Percentiles rank a stretch among this genome's conserved stretches.
Evolutionary conservation across 2,797 vertebrate species (phyloP).

Genomic region (Rhinichthys osculus): DNA sequence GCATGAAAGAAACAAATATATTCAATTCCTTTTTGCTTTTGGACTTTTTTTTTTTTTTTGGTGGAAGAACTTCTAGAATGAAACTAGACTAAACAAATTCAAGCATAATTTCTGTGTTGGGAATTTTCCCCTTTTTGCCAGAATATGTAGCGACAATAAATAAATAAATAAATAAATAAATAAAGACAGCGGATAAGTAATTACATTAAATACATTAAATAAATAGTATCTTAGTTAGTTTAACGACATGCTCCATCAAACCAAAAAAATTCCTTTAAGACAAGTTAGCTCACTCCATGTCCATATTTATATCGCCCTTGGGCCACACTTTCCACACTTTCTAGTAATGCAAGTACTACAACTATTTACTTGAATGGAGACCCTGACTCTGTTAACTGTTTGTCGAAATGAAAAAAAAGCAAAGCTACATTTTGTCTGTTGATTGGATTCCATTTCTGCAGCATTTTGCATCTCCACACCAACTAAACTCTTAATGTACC

Average conservation of each 20-base stretch:
- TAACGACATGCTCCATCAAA: neutral
- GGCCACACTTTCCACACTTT: neutral
- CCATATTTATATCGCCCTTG: neutral
- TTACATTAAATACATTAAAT: too few relatives aligned
- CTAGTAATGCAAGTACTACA: neutral
- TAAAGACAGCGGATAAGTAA: too few relatives aligned
- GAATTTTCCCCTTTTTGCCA: neutral
- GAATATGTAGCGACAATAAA: neutral
- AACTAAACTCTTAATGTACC: neutral
- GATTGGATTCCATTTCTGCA: neutral
- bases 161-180: too few relatives aligned
- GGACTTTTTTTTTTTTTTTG: neutral
- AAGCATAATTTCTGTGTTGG: neutral
- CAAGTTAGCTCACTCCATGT: neutral
- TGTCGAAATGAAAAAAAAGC: neutral
- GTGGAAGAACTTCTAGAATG: neutral
- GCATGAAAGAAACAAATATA: too few relatives aligned
- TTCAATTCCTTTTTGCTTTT: neutral
- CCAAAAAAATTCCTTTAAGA: neutral
- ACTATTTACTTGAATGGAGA: neutral
- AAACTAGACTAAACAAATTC: neutral
- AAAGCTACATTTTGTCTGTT: neutral
- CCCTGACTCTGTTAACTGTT: neutral
- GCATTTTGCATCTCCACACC: neutral
- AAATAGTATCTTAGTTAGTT: neutral